These are phyloP conservation scores for Gymnobelideus leadbeateri DNA, from an alignment of 2,113 vertebrate species.

Conservation along the genomic window DNA sequence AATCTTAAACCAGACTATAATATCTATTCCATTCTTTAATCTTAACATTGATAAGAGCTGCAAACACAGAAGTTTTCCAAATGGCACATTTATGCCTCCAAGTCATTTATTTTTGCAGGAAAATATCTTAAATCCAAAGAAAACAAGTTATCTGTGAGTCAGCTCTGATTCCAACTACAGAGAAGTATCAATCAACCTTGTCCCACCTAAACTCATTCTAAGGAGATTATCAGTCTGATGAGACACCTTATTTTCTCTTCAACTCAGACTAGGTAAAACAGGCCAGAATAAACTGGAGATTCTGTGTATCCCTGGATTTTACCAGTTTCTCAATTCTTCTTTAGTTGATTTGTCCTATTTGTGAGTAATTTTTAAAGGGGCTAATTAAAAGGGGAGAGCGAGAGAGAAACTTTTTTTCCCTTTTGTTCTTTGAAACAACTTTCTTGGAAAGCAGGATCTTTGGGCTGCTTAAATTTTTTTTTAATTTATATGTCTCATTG, in stretches of 20 bases:
- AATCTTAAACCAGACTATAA: neutral
- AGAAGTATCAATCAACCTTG: neutral
- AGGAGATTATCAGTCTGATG: neutral
- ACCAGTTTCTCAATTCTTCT: neutral
- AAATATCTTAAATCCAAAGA: neutral
- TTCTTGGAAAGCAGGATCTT: conserved; percentile 19
- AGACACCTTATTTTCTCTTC: neutral
- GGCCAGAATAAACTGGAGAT: conserved; percentile 11
- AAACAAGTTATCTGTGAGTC: neutral
- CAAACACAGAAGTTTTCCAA: neutral
- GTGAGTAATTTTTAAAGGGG: neutral
- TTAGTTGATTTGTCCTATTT: neutral
- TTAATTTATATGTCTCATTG: neutral
- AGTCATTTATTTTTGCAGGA: neutral
- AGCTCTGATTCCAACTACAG: neutral
- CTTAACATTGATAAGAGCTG: neutral
- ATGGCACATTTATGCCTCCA: neutral
- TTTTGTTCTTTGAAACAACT: conserved; percentile 32
- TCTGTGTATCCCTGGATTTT: neutral
- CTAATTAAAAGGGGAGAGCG: neutral
- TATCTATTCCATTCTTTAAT: neutral
- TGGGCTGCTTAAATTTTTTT: neutral
- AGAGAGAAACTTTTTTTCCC: conserved; percentile 27
- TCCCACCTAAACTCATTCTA: neutral
- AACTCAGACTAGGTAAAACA: conserved; percentile 30